Base-by-base conservation (phyloP, 2,797 vertebrate species). In the Tachyglossus aculeatus region DNA sequence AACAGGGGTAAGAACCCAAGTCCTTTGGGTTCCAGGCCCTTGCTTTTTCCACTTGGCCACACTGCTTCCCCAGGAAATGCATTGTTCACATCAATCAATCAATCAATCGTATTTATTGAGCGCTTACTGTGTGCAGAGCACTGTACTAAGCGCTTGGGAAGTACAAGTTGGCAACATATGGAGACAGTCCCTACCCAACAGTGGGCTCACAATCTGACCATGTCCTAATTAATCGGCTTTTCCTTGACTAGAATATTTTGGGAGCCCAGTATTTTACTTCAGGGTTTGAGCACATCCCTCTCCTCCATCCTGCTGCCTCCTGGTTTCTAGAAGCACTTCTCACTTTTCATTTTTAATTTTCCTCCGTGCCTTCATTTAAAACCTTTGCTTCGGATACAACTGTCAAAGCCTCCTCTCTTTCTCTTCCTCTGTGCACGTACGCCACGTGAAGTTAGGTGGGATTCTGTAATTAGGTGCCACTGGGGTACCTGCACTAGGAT, bases 261-360 rank as follows among this genome's bases (percentile, higher is more conserved):
- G 47, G 66, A 75, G 81, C 80, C 76, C 81, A 76, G 63, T 16
- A 51, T 41, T 69, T 74, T 68, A 61, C 60, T 2, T 13, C 63
- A 41, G 60, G 59, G 38, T 32, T 62, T 62, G 73, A 27, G 47
- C 68, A 73, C 80, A 80, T 81, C 71, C 78, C 53, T 53, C 36
- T 65, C 50, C 54, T 85, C 85, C 81, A 83, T 74, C 54, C 59
- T 51, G 58, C 5, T 34, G 48, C 33, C 22, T 76, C 38, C 63
- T 55, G 29, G 56, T 55, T 81, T 78, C 69, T 71, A n/a, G n/a
- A n/a, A n/a, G n/a, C n/a, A n/a, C n/a, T n/a, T n/a, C n/a, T n/a
- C n/a, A n/a, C n/a, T n/a, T n/a, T n/a, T n/a, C n/a, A 77, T 10
- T 77, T 88, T 87, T 90, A 81, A 78, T 90, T 79, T 89, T 87